A percentile compares a stretch with the other conserved stretches of the same genome.
Evolutionary conservation across 35 echinoderm and acorn worm genomes (phyloP).

Genomic region (Hemicentrotus pulcherrimus): DNA sequence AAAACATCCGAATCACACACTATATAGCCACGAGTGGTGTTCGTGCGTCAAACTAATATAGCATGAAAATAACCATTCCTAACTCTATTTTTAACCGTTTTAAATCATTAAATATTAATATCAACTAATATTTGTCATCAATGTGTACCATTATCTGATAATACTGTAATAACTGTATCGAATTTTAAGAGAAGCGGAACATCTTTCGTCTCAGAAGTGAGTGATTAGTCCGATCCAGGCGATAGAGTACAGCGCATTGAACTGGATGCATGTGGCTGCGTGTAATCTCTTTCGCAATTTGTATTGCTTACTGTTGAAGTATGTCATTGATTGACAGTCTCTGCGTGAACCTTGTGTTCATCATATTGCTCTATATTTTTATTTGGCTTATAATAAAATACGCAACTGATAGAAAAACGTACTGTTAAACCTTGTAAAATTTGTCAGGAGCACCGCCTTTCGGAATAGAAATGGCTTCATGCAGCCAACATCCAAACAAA

Average conservation of each 20-base stretch:
- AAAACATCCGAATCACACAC: constrained; percentile 43
- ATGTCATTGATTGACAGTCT: constrained; percentile 7
- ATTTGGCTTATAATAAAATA: not conserved
- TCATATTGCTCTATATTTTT: not conserved
- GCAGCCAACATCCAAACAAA: not conserved
- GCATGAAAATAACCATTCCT: not conserved
- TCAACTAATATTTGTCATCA: not conserved
- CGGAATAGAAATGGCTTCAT: not conserved
- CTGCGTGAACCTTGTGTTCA: not conserved
- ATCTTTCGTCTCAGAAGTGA: not conserved
- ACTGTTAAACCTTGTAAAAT: not conserved
- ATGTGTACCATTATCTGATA: not conserved
- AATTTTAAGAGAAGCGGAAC: not conserved
- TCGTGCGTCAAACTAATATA: constrained; percentile 24
- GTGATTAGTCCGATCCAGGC: constrained; percentile 4
- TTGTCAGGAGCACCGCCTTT: not conserved
- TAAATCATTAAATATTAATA: not conserved
- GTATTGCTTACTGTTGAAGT: constrained; percentile 12
- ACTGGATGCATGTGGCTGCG: constrained; percentile 24
- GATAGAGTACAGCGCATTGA: not conserved
- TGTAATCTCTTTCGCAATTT: constrained; percentile 15
- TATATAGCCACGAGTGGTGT: not conserved
- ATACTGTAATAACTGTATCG: not conserved
- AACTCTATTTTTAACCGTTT: not conserved
- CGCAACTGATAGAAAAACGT: not conserved